Conservation (phyloP, 2,888 invertebrate species). For the Aleiodes leptofemur region DNA sequence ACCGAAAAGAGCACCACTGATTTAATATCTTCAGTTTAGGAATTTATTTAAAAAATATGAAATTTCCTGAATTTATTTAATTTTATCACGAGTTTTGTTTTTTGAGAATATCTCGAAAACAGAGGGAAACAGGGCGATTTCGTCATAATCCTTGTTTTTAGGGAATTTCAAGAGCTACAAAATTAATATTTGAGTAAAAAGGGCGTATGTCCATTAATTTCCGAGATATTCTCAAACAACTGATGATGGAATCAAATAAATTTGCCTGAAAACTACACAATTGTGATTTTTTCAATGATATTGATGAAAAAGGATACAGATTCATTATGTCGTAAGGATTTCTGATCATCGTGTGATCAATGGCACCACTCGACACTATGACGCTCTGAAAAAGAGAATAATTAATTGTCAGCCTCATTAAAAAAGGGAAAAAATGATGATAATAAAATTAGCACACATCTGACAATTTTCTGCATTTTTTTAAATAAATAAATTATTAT, state of each 20-base stretch:
- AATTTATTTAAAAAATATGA: constrained; percentile 27
- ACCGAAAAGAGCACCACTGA: constrained; percentile 83
- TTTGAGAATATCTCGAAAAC: too few relatives aligned
- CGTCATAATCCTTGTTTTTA: too few relatives aligned
- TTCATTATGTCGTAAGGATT: constrained; percentile 87
- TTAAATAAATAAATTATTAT: too few relatives aligned
- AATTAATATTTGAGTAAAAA: too few relatives aligned
- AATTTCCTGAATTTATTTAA: constrained; percentile 7
- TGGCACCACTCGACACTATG: constrained; percentile 84
- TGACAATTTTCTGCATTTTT: too few relatives aligned
- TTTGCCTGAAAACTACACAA: neutral
- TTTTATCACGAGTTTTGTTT: too few relatives aligned
- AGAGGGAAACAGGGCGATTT: too few relatives aligned
- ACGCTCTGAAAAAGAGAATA: constrained; percentile 77
- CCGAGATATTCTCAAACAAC: neutral
- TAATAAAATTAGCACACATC: too few relatives aligned
- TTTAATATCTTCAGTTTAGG: constrained; percentile 43
- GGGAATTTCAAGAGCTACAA: too few relatives aligned
- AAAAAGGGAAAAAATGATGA: constrained; percentile 17
- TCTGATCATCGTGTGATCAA: constrained; percentile 78
- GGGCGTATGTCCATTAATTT: too few relatives aligned
- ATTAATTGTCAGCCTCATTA: neutral
- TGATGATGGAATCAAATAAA: neutral
- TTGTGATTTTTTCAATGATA: neutral
- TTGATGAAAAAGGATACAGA: constrained; percentile 78